Evolutionary conservation across 2,797 vertebrate genomes (phyloP), one percentile per base, ranked within the genome.

Genomic region (Vultur gryphus): DNA sequence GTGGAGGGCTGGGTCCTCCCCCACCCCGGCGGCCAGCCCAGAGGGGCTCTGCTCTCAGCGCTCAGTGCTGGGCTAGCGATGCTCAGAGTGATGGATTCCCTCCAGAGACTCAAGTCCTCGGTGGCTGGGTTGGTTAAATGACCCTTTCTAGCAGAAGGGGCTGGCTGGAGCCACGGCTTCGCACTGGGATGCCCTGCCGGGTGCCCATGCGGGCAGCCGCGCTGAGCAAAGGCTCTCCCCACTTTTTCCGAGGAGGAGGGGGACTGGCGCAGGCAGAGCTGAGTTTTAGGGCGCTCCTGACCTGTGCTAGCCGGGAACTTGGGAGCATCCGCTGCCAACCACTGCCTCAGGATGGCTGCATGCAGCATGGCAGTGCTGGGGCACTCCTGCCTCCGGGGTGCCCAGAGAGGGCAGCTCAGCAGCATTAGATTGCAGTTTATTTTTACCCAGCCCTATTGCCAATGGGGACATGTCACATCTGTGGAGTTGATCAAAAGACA

Each of bases 381-480:
- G 13, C 72, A 51, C 51, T 41, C 51, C 17, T 37, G 62, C 25
- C 67, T 44, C 80, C 0, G 1, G 20, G 55, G 80, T 88, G 78
- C 97, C 81, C 66, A 29, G 82, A 17, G 87, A 49, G 87, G 93
- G 97, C 97, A 96, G 58, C 96, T 87, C 87, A 84, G 91, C 93
- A 93, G 93, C 97, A 5, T 97, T 96, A 26, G 88, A 77, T 97
- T 96, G 91, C 86, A 66, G 92, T 97, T 98, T 98, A 98, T 98
- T 98, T 98, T 97, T 97, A 97, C 96, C 67, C 82, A 82, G 90
- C 96, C 94, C 96, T 96, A 91, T 97, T 97, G 96, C 97, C 90
- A 82, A 69, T 80, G 90, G 97, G 96, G 96, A 98, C 95, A 13
- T 96, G 97, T 96, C 90, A 96, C 87, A 93, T 97, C 93, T 84